A percentile compares a stretch with the other conserved stretches of the same genome.
phyloP scores from a whole-genome alignment of 2,888 invertebrate species.

The Caenorhabditis sp. region DNA sequence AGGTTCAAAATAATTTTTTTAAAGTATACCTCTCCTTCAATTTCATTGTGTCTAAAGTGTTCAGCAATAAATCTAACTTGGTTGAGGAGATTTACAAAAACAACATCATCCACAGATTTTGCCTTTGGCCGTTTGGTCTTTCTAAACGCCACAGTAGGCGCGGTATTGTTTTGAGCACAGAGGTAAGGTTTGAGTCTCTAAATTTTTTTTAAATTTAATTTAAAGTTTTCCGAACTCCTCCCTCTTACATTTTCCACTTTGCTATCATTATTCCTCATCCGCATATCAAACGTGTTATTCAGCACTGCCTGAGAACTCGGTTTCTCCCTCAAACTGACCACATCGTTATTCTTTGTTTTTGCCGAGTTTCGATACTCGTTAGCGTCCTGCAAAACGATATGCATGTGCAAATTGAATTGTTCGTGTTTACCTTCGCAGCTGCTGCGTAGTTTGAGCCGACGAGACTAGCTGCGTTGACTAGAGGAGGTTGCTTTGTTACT shows the following conservation, averaged over 20 bases:
- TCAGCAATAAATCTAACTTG: conserved; percentile 83
- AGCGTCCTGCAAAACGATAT: conserved; percentile 32
- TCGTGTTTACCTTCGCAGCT: conserved; percentile 61
- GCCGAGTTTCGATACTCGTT: conserved; percentile 57
- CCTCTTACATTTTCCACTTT: conserved; percentile 59
- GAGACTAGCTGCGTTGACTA: conserved; percentile 66
- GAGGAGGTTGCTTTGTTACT: conserved; percentile 51
- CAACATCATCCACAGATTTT: conserved; percentile 76
- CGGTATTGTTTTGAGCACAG: conserved; percentile 60
- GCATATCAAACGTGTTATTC: conserved; percentile 66
- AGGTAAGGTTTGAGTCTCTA: conserved; percentile 65
- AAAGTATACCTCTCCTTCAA: conserved; percentile 82
- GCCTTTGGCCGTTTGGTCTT: conserved; percentile 68
- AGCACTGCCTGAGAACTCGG: conserved; percentile 63
- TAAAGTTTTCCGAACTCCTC: not conserved
- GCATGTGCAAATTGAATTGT: not conserved
- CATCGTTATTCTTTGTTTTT: conserved; percentile 38
- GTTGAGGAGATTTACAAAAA: conserved; percentile 79
- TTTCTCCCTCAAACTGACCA: conserved; percentile 58
- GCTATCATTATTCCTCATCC: conserved; percentile 59
- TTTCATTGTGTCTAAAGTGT: conserved; percentile 80
- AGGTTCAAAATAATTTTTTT: too few species aligned
- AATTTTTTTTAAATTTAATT: conserved; percentile 1
- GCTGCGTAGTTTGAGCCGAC: conserved; percentile 67
- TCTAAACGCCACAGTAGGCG: conserved; percentile 72